Evolutionary conservation across 2,888 invertebrate species (phyloP).

Genomic region (Ceriagrion tenellum): DNA sequence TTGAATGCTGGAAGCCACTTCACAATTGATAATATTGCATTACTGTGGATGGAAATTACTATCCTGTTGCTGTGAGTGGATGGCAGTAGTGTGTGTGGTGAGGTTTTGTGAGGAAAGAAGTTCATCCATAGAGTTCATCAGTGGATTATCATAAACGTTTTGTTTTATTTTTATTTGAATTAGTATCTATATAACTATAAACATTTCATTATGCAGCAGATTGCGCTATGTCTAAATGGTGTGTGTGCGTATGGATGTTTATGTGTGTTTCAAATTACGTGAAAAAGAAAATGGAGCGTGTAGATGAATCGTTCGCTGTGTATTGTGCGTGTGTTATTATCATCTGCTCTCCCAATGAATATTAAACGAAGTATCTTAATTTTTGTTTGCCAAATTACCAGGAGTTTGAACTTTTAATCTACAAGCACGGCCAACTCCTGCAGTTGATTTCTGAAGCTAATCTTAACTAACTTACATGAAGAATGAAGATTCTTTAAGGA

Average conservation of each 20-base stretch:
- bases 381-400: conserved; percentile 62
- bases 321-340: conserved; percentile 57
- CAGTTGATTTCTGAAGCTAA: conserved; percentile 51
- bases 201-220: conserved; percentile 57
- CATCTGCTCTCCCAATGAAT: conserved; percentile 66
- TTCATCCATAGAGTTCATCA: conserved; percentile 44
- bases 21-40: neutral
- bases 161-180: conserved; percentile 60
- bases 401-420: conserved; percentile 61
- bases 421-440: conserved; percentile 41
- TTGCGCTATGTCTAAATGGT: conserved; percentile 62
- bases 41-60: conserved; percentile 43
- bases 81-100: conserved; percentile 1
- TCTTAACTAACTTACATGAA: conserved; percentile 39
- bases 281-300: conserved; percentile 29
- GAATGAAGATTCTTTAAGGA: neutral
- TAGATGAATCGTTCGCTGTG: conserved; percentile 59
- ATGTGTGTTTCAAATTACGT: conserved; percentile 61
- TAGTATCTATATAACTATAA: conserved; percentile 63
- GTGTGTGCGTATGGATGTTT: conserved; percentile 53
- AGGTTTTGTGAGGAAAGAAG: neutral
- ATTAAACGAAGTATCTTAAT: conserved; percentile 54
- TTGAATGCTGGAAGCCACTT: conserved; percentile 6
- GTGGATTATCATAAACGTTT: conserved; percentile 61
- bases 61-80: conserved; percentile 31